Evolutionary conservation across 2,888 invertebrate genomes (phyloP), one percentile per base, ranked within the genome.

Genomic region (Scelioninae gen. 2): DNA sequence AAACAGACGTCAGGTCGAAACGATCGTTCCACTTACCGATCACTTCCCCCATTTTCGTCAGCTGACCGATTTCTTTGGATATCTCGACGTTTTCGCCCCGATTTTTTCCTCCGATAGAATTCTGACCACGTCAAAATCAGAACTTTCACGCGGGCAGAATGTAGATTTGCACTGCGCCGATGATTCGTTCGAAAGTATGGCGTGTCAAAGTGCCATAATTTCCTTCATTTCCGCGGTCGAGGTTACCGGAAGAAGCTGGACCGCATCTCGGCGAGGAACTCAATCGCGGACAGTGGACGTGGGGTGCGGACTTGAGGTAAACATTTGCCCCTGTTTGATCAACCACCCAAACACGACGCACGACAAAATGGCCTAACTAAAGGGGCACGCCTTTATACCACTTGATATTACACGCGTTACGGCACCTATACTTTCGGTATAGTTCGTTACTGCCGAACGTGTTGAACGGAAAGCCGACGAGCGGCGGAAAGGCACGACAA

Each of bases 331-430:
- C 83, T 83, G 79, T 71, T 78, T 65, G 74, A 76, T 78, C 78
- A 79, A 76, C 82, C 81, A 78, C 78, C 74, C 76, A 78, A 76
- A 76, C 78, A 77, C 75, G 71, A 80, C 77, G 78, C 73, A 71
- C 50, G 48, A 79, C 80, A 82, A 83, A 80, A 83, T 83, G 83
- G 83, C 83, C 83, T 83, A 83, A 76, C 78, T 77, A 77, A 82
- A 83, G 83, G 83, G 83, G 83, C 82, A 81, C 81, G 78, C 80
- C 81, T 77, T 76, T 46, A 46, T 41, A 11, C 55, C 45, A 18
- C 35, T 25, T 19, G 1, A n/a, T n/a, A n/a, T n/a, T n/a, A 9
- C 39, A 11, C 48, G 6, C 46, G 13, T 52, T 52, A 16, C 52
- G 6, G 52, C 48, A 39, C 16, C 35, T n/a, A 35, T 13, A 35